Evolutionary conservation across 2,113 vertebrate genomes (phyloP).

Genomic region (Axis porcinus): DNA sequence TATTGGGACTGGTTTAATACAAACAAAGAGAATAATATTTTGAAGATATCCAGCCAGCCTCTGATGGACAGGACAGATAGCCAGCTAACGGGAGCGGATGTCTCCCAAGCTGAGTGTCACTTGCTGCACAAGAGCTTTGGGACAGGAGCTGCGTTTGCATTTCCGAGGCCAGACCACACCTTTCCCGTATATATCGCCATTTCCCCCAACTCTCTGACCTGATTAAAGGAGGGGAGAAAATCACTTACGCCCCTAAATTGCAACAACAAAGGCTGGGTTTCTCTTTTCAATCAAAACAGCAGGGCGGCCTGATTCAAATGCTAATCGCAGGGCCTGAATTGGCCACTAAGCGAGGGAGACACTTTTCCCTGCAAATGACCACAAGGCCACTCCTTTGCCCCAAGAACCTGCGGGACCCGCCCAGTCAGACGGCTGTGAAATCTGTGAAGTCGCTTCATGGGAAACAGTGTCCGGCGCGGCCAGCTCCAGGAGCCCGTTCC

Average conservation of each 20-base stretch:
- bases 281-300: conserved; percentile 39
- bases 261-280: conserved; percentile 55
- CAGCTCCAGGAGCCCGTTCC: rapidly evolving
- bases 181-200: not conserved
- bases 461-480: not conserved
- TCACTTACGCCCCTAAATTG: not conserved
- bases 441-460: not conserved
- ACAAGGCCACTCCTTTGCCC: not conserved
- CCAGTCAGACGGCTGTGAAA: not conserved
- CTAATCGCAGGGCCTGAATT: conserved; percentile 29
- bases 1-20: not conserved
- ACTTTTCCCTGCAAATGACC: conserved; percentile 5
- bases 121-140: not conserved
- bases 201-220: not conserved
- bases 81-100: rapidly evolving
- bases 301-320: conserved; percentile 48
- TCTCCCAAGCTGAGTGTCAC: not conserved
- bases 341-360: conserved; percentile 27
- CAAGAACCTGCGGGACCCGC: not conserved
- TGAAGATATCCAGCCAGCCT: not conserved
- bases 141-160: not conserved
- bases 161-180: not conserved
- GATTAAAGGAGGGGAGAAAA: conserved; percentile 57
- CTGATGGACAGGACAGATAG: not conserved
- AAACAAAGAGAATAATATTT: not conserved